Conservation (phyloP, 2,888 invertebrate species). For the Eremobia ochroleuca region DNA sequence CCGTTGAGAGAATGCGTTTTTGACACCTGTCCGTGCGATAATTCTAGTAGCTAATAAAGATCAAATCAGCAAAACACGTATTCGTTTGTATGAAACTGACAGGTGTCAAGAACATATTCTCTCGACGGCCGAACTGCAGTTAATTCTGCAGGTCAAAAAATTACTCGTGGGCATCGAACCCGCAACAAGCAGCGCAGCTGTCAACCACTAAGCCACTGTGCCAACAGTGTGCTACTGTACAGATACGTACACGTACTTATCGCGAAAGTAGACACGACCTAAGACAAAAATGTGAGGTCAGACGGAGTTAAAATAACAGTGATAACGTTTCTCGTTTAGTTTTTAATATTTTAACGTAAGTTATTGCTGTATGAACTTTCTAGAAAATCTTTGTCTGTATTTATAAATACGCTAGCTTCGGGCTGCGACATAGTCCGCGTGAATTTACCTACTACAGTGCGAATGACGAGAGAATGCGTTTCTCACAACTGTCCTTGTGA, state of each 20-base stretch:
- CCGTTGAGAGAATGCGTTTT: too few relatives aligned
- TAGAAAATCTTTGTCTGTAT: neutral
- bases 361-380: neutral
- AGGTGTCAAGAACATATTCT: too few relatives aligned
- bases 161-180: neutral
- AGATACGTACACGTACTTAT: neutral
- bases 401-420: too few relatives aligned
- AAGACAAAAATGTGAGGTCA: slow-evolving; percentile 46
- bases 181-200: neutral
- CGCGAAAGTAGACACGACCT: slow-evolving; percentile 36
- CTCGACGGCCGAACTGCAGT: neutral
- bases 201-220: neutral
- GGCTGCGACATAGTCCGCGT: too few relatives aligned
- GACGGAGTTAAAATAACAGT: slow-evolving; percentile 27
- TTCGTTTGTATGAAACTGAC: too few relatives aligned
- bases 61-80: too few relatives aligned
- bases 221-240: neutral
- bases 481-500: too few relatives aligned
- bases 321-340: slow-evolving; percentile 14
- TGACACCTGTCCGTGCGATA: too few relatives aligned
- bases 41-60: too few relatives aligned
- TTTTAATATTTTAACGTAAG: slow-evolving; percentile 3
- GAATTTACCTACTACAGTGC: too few relatives aligned
- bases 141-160: neutral
- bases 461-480: too few relatives aligned